phyloP scores from a whole-genome alignment of 1,140 invertebrate species.

The Phymorhynchus buccinoides region DNA sequence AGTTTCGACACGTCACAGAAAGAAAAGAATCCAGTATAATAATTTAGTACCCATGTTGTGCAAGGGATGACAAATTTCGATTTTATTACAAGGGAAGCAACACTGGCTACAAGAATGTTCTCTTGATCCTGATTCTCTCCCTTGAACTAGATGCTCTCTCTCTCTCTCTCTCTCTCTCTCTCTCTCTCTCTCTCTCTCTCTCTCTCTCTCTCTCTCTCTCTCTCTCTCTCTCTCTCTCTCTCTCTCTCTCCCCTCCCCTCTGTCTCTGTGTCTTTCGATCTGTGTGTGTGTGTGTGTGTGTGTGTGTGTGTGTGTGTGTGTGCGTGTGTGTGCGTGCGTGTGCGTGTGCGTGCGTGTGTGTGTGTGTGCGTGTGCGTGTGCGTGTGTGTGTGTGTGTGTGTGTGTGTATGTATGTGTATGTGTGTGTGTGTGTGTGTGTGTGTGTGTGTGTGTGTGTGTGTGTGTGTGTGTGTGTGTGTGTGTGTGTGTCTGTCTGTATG shows the following conservation, averaged over 20 bases:
- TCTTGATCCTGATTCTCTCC: no score
- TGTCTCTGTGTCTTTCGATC: not conserved
- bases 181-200: no score
- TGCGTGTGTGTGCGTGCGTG: not conserved
- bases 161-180: no score
- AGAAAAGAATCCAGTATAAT: no score
- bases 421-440: constrained; percentile 8
- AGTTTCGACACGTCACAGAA: no score
- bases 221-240: not conserved
- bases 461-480: not conserved
- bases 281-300: not conserved
- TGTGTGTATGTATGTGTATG: not conserved
- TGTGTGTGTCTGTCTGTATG: not conserved
- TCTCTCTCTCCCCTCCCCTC: no score
- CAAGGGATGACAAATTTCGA: no score
- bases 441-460: not conserved
- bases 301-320: not conserved
- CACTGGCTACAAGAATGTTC: no score
- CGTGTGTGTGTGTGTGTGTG: not conserved
- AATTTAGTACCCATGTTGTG: no score
- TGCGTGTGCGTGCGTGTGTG: not conserved
- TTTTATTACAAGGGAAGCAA: no score
- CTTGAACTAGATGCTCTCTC: no score
- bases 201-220: no score
- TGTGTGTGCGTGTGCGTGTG: not conserved